A percentile compares a stretch with the other conserved stretches of the same genome.
Conservation (phyloP, 92 coral and sea anemone species). For the Micromussa lordhowensis region DNA sequence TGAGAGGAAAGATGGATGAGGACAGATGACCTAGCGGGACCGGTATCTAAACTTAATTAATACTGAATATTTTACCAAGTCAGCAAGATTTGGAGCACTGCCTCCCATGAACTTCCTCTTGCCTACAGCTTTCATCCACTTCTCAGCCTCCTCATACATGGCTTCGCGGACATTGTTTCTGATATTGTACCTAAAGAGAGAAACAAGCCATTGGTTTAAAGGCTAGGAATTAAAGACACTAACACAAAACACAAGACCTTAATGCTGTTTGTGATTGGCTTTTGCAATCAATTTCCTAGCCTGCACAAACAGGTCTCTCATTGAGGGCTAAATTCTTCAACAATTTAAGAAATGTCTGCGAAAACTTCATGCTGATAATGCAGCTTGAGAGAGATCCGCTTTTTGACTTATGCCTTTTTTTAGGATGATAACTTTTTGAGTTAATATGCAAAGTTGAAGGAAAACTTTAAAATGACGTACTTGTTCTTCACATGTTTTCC, state of each 20-base stretch:
- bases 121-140: slow-evolving; percentile 94
- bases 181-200: slow-evolving; percentile 74
- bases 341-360: neutral
- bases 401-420: neutral
- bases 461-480: slow-evolving; percentile 44
- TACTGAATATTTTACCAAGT: slow-evolving; percentile 69
- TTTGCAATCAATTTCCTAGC: neutral
- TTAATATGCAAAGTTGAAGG: neutral
- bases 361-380: neutral
- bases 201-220: neutral
- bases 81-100: slow-evolving; percentile 93
- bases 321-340: neutral
- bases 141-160: slow-evolving; percentile 93
- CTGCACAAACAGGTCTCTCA: neutral
- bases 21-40: too few species aligned
- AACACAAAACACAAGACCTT: neutral
- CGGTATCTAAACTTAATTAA: neutral
- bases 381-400: neutral
- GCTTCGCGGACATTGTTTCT: slow-evolving; percentile 94
- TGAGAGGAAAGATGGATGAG: neutral
- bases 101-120: slow-evolving; percentile 95
- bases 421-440: neutral
- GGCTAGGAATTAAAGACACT: neutral
- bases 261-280: neutral
- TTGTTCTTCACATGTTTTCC: slow-evolving; percentile 91